A percentile compares a stretch with the other conserved stretches of the same genome.
These are phyloP conservation scores for Diorhabda sublineata DNA, from an alignment of 1,140 invertebrate species.

Conservation along the genomic window DNA sequence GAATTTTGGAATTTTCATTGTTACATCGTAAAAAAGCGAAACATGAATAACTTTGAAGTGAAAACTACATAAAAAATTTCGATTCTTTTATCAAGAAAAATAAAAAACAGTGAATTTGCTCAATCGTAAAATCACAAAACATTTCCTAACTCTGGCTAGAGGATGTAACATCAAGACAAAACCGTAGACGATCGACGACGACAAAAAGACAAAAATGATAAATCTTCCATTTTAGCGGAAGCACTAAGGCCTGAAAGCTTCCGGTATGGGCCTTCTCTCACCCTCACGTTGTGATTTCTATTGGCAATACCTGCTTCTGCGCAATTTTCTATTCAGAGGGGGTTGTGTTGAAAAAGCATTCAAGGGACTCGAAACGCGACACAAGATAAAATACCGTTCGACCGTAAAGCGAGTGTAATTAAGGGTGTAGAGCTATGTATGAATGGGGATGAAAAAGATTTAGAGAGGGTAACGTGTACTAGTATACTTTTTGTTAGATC, in stretches of 20 bases:
- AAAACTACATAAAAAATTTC: too few relatives aligned
- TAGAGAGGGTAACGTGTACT: background rate
- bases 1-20: too few relatives aligned
- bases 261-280: constrained; percentile 30
- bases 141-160: constrained; percentile 3
- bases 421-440: background rate
- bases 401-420: background rate
- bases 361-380: too few relatives aligned
- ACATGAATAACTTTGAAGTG: too few relatives aligned
- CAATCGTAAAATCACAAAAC: constrained; percentile 2
- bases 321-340: background rate
- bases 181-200: background rate
- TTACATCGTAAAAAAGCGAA: too few relatives aligned
- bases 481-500: constrained; percentile 21
- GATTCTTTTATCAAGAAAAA: background rate
- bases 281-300: constrained; percentile 23
- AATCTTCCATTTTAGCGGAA: constrained; percentile 36
- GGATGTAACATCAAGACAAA: constrained; percentile 6
- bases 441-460: background rate
- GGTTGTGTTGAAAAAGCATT: background rate
- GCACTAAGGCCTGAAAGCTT: constrained; percentile 37
- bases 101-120: background rate
- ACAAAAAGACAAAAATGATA: constrained; percentile 12
- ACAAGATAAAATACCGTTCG: background rate
- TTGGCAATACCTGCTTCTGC: constrained; percentile 29